Evolutionary conservation across 1,140 invertebrate genomes (phyloP), one percentile per base, ranked within the genome.

Genomic region (Gryon sp.): DNA sequence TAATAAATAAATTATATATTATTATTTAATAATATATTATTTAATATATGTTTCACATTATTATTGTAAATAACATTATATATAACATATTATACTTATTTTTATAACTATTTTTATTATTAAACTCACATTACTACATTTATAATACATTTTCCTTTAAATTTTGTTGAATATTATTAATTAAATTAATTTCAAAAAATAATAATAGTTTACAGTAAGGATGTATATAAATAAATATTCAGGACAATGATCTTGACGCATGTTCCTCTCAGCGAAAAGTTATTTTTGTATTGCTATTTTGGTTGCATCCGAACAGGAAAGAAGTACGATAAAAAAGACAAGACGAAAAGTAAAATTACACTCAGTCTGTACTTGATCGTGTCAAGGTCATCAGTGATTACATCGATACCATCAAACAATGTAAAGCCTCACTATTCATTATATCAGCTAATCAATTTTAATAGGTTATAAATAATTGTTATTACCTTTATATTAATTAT

Each of bases 241-340:
- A 15, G 59, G 62, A 53, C 62, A 75, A 52, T 75, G 62, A 62
- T 62, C 72, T 75, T 66, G 62, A 68, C 14, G 7, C 11, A 19
- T 12, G 26, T 40, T 11, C 12, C 9, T 2, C 30, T 30, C 38
- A 32, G 11, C 40, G 7, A 65, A n/a, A 75, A 30, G 32, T 75
- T 75, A 68, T 66, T 75, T 75, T 14, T 50, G 55, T 8, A 4
- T 1, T 0, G 22, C 52, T 73, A 73, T 73, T 73, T 63, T 65
- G 34, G 24, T 38, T 26, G 8, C 7, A 20, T 3, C n/a, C 15
- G 40, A 57, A 40, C 16, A 63, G 40, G 46, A 55, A 73, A 40
- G 59, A 43, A 57, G 30, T 53, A 9, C 14, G 22, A 24, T 26
- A 52, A 75, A 40, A 75, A 60, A 53, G 53, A 62, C 28, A 22